A percentile compares a stretch with the other conserved stretches of the same genome.
Conservation (phyloP, 2,797 vertebrate species). For the Antrozous pallidus region DNA sequence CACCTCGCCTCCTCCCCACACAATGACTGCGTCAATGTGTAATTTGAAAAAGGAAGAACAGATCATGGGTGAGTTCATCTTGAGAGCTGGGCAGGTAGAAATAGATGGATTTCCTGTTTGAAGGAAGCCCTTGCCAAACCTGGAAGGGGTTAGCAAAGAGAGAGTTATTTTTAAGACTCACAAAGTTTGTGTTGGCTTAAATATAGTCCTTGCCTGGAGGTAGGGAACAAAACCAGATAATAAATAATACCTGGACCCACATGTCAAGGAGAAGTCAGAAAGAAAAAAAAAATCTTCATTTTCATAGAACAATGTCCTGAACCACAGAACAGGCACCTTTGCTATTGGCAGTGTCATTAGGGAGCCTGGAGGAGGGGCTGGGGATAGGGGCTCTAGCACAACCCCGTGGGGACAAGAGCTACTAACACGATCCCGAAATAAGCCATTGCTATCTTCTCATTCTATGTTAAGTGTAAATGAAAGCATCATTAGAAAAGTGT, state of each 20-base stretch:
- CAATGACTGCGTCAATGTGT: not conserved
- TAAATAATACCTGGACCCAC: conserved; percentile 63
- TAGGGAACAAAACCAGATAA: conserved; percentile 53
- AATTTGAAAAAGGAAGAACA: conserved; percentile 7
- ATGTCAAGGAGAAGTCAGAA: conserved; percentile 45
- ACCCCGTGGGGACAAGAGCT: not conserved
- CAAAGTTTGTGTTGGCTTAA: conserved; percentile 66
- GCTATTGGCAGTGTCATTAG: not conserved
- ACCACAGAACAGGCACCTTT: not conserved
- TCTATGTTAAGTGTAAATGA: not conserved
- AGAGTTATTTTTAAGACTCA: conserved; percentile 70
- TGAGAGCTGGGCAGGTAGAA: conserved; percentile 15
- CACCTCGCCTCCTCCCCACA: not conserved
- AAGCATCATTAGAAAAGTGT: not conserved
- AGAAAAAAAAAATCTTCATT: not conserved
- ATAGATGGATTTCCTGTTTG: conserved; percentile 52
- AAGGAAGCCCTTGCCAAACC: conserved; percentile 43
- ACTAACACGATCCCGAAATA: not conserved
- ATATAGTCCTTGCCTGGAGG: conserved; percentile 52
- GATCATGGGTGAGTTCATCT: not conserved
- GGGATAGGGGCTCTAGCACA: accelerated
- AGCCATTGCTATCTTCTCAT: not conserved
- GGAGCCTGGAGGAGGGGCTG: not conserved
- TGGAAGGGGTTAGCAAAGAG: conserved; percentile 43
- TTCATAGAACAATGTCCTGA: not conserved